Conservation (phyloP, 37 sponge, comb jelly and placozoan genomes). For the Theonella swinhoei region DNA sequence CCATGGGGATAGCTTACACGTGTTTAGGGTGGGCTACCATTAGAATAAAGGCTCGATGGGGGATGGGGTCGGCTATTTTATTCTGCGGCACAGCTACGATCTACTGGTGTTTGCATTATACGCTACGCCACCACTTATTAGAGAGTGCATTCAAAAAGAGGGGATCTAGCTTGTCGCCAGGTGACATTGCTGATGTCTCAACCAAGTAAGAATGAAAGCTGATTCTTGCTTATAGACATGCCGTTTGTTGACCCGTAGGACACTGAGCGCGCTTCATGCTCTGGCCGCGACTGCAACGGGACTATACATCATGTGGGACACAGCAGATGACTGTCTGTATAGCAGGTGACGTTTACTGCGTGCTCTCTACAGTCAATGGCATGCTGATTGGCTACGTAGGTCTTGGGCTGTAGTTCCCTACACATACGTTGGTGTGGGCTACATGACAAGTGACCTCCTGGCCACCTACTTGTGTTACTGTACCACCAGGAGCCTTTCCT, state of each 20-base stretch:
- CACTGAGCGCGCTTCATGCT: neutral
- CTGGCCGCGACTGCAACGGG: neutral
- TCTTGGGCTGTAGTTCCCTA: conserved; percentile 12
- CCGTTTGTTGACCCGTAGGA: neutral
- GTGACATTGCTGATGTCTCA: conserved; percentile 12
- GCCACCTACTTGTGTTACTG: conserved; percentile 46
- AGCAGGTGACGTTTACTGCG: neutral
- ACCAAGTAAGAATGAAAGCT: conserved; percentile 2
- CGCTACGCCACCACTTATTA: no score
- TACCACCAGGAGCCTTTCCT: neutral
- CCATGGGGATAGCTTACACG: neutral
- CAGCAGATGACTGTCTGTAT: neutral
- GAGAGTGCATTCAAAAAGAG: no score
- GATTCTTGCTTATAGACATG: neutral
- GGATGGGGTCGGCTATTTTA: neutral
- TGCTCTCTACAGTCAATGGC: neutral
- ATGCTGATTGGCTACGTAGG: conserved; percentile 1
- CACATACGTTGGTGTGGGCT: neutral
- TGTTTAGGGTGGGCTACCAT: neutral
- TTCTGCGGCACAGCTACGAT: neutral
- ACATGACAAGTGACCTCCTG: conserved; percentile 9
- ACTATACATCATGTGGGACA: conserved; percentile 18
- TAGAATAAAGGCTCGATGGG: neutral
- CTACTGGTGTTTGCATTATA: neutral
- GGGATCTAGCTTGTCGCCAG: conserved; percentile 1